Conservation (phyloP, 2,797 vertebrate species). For the Enteromius treurensis region DNA sequence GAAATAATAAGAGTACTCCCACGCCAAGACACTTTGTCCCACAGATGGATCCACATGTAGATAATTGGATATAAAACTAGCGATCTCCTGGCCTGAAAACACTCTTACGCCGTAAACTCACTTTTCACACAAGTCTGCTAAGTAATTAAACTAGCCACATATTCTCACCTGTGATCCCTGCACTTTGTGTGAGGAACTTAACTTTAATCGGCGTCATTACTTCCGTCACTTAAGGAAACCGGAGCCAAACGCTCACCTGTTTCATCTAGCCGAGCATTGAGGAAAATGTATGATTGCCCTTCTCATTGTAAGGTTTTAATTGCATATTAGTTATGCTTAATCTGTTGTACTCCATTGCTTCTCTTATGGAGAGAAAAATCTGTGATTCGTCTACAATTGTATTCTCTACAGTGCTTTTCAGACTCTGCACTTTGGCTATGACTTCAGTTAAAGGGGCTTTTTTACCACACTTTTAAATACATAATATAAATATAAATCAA, state of each 20-base stretch:
- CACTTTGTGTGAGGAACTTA: conserved; percentile 8
- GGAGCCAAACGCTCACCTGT: neutral
- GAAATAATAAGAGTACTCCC: conserved; percentile 56
- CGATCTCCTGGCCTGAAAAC: conserved; percentile 34
- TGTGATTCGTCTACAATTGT: neutral
- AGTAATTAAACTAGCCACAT: conserved; percentile 28
- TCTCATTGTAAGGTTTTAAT: conserved; percentile 13
- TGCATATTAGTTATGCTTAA: conserved; percentile 15
- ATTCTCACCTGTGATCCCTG: conserved; percentile 18
- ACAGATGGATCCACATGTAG: conserved; percentile 51
- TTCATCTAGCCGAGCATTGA: conserved; percentile 9
- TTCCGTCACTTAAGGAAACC: conserved; percentile 16
- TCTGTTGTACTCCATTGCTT: neutral
- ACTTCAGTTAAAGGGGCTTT: neutral
- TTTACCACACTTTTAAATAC: neutral
- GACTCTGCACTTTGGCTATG: neutral
- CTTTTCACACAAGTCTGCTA: conserved; percentile 18
- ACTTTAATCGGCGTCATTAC: conserved; percentile 16
- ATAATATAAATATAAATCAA: neutral
- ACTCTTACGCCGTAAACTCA: conserved; percentile 15
- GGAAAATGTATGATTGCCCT: neutral
- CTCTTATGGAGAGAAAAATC: neutral
- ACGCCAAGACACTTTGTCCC: conserved; percentile 42
- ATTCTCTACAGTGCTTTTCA: neutral
- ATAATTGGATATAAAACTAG: conserved; percentile 56